phyloP scores from a whole-genome alignment of 2,113 vertebrate species.

The Campylorhamphus procurvoides region DNA sequence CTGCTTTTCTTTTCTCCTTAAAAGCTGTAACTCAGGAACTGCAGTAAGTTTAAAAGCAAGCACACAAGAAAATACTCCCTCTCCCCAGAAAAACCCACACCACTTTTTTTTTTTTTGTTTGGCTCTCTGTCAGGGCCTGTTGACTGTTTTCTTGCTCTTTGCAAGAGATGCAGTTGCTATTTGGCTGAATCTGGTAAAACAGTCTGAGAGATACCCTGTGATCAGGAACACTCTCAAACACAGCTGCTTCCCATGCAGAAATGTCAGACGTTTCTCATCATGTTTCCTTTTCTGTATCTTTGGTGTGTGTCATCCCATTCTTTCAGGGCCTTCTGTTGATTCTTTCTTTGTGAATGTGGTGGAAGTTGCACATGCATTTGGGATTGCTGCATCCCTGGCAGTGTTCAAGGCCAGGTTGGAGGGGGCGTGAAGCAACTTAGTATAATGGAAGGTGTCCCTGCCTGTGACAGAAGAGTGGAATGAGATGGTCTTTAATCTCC shows the following conservation, averaged over 20 bases:
- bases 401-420: not conserved
- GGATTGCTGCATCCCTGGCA: not conserved
- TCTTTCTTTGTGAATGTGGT: not conserved
- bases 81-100: too few species aligned
- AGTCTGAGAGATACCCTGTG: not conserved
- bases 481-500: not conserved
- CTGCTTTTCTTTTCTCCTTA: not conserved
- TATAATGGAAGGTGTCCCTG: not conserved
- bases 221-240: not conserved
- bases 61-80: not conserved
- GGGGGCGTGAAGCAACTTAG: not conserved
- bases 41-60: not conserved
- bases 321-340: not conserved
- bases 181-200: not conserved
- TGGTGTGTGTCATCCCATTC: not conserved
- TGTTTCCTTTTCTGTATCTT: not conserved
- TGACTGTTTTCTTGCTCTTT: not conserved
- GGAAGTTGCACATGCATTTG: accelerated
- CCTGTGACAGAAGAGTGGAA: not conserved
- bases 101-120: not conserved
- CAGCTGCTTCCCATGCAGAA: not conserved
- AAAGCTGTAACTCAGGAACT: not conserved
- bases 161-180: not conserved
- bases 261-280: not conserved
- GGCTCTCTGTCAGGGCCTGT: not conserved